phyloP scores from a whole-genome alignment of 2,797 vertebrate species.

The Tamandua tetradactyla region DNA sequence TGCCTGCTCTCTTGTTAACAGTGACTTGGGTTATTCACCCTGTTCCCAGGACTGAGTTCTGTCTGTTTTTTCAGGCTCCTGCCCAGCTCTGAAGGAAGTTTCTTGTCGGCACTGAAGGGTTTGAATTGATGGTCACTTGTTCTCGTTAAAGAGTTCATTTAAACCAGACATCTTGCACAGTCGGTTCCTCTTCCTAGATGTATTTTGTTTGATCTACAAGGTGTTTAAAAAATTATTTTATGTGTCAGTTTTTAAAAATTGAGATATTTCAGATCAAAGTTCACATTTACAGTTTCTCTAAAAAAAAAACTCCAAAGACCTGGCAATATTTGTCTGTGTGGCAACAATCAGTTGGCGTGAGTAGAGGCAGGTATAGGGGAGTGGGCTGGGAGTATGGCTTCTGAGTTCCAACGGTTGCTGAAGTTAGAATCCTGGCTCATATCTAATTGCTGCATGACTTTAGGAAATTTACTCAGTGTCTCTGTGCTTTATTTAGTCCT shows the following conservation, averaged over 20 bases:
- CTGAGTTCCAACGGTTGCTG: neutral
- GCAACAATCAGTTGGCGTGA: neutral
- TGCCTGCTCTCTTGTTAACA: conserved; percentile 48
- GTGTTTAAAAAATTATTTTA: neutral
- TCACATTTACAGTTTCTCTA: neutral
- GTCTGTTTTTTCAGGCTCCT: conserved; percentile 43
- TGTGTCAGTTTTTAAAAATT: neutral
- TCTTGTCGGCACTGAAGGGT: conserved; percentile 6
- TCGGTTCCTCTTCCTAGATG: neutral
- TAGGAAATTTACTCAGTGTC: neutral
- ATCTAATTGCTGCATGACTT: neutral
- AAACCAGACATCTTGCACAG: conserved; percentile 9
- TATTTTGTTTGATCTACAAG: neutral
- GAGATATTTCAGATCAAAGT: neutral
- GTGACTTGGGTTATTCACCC: conserved; percentile 64
- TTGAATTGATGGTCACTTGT: conserved; percentile 66
- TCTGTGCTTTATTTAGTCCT: neutral
- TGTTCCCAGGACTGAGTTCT: conserved; percentile 69
- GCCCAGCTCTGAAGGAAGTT: neutral
- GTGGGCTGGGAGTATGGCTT: too few relatives aligned
- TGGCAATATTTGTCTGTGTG: neutral
- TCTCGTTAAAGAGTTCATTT: conserved; percentile 56
- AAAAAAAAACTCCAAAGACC: neutral
- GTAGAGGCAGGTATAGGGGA: rapidly evolving
- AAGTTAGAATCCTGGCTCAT: neutral